Base-by-base conservation (phyloP, 2,113 vertebrate genomes). In the Sturnira hondurensis region DNA sequence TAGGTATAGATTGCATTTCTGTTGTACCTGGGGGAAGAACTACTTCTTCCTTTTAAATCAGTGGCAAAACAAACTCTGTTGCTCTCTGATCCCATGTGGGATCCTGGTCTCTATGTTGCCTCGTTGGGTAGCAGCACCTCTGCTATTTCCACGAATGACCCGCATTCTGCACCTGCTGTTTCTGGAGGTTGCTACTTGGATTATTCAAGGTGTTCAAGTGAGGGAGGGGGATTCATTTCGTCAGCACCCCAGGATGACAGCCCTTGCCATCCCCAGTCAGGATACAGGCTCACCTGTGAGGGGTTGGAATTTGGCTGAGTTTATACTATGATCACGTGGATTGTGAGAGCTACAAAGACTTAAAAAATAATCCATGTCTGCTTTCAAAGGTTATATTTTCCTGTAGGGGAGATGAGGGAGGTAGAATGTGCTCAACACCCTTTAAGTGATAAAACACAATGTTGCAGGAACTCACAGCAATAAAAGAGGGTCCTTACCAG, bases 1-100 rank as follows among this genome's bases (percentile, higher is more conserved):
- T 41, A 2, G 4, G 0, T 19, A 2, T 50, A 33, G 4, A 9
- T 12, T 33, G 68, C 12, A 4, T 61, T 5, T 28, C 0, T 47
- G 10, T 33, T 54, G 19, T 65, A 4, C 67, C 14, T n/a, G 2
- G 3, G 17, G 38, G 9, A 90, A 83, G 67, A 41, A 58, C 28
- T 33, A 9, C 22, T 28, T 70, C 33, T 83, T 80, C 26, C 7
- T 43, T 91, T 88, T 88, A 61, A 61, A 19, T 54, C 36, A 73
- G 26, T 74, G 73, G 36, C 4, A 41, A 16, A 41, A 45, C 52
- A 89, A 9, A 56, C 1, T 8, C 3, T 4, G 0, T 63, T 77
- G 38, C 31, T 71, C 22, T 56, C 15, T 28, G n/a, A 12, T 33
- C 7, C 41, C 5, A 28, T 17, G 0, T 8, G n/a, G 47, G 24